Percentiles rank a stretch among this genome's conserved stretches.
These are phyloP conservation scores for Cerastis leucographa DNA, from an alignment of 2,888 invertebrate species.

Conservation along the genomic window DNA sequence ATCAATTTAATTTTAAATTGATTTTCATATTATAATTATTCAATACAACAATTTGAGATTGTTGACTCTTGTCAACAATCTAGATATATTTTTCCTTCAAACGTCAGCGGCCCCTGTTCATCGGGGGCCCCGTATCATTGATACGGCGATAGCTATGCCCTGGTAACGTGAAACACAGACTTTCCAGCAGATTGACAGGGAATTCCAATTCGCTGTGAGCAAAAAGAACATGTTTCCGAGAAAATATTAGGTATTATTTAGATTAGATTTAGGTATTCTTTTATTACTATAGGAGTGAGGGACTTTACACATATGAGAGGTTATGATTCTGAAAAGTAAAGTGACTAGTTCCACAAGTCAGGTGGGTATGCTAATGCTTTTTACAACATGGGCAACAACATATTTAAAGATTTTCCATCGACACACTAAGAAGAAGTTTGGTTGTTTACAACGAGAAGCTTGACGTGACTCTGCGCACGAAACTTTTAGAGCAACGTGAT, in stretches of 20 bases:
- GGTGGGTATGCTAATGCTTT: constrained; percentile 53
- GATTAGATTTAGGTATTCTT: not conserved
- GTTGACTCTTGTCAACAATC: not conserved
- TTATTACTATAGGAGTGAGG: not conserved
- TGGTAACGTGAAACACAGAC: not conserved
- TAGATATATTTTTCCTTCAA: not conserved
- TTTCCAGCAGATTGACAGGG: not conserved
- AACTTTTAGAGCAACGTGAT: not conserved
- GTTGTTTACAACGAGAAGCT: constrained; percentile 41
- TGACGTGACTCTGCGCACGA: constrained; percentile 43
- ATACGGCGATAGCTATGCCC: not conserved
- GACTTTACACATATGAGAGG: constrained; percentile 10
- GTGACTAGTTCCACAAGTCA: constrained; percentile 9
- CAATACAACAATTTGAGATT: not conserved
- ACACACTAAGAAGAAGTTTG: not conserved
- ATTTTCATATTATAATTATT: not conserved
- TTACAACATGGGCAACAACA: constrained; percentile 18
- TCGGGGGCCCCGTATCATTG: not conserved
- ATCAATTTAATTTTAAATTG: too few relatives aligned
- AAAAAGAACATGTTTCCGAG: not conserved
- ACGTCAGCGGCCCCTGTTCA: not conserved
- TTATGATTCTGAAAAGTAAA: constrained; percentile 6
- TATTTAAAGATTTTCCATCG: not conserved
- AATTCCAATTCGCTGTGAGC: not conserved
- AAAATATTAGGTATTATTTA: not conserved